Base-by-base conservation (phyloP, 2,113 vertebrate genomes). In the Gallinago jamesoni region DNA sequence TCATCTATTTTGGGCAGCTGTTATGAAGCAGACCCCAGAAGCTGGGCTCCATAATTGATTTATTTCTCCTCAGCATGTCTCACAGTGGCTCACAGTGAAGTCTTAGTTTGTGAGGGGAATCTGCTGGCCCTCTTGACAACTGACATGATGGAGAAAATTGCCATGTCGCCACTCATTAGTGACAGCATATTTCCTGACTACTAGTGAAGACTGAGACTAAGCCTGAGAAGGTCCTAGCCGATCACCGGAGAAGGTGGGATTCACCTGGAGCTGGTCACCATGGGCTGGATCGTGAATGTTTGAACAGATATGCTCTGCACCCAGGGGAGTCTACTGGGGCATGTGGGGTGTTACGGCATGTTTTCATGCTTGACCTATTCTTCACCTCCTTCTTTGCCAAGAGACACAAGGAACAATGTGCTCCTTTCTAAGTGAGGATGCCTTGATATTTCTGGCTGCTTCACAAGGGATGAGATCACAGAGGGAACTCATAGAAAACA, bases 61-160 rank as follows among this genome's bases (percentile, higher is more conserved):
- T 30, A 5, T 77, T 92, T 92, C 76, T 87, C 50, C 83, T 52
- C 80, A 70, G n/a, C 41, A 3, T 16, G 41, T 50, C 79, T 47
- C 3, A 3, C 14, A n/a, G 67, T 93, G 37, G 82, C 74, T 79
- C 60, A 22, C 55, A 76, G 89, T 23, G 55, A 73, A 94, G 70
- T 13, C 82, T 55, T 57, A 33, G 53, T 25, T 43, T 39, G 73
- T 6, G 4, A 62, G 50, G 25, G 45, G 62, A 90, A 66, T 79
- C 95, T 73, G 68, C 57, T 43, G 96, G 47, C 43, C 77, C 43
- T 30, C 4, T 64, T 97, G 96, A 97, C 97, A 97, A 96, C 73
- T 96, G 97, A 97, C 89, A 78, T 97, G 94, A 97, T 97, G 96
- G 96, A 93, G 94, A 96, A 97, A 97, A 97, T 97, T 94, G 90